Evolutionary conservation across 2,888 invertebrate genomes (phyloP), one percentile per base, ranked within the genome.

Genomic region (Diploptera punctata): DNA sequence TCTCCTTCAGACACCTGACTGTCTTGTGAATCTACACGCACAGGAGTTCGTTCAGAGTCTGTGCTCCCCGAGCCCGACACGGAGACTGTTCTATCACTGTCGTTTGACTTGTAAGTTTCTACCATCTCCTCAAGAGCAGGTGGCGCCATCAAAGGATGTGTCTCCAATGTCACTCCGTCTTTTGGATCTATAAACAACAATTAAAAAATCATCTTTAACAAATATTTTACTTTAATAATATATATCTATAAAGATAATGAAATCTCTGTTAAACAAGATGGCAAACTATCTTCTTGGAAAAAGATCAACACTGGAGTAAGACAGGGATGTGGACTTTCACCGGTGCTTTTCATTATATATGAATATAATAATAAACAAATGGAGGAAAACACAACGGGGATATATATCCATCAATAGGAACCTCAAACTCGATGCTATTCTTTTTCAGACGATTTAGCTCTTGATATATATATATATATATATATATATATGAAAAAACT

Each of bases 21-120:
- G 79, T 95, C 94, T 80, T 93, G 92, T n/a, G 92, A 92, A 81
- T 94, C 93, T 3, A 93, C 88, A 67, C 94, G 86, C 16, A 93
- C 90, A 38, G 93, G 90, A 10, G 93, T 93, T 76, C 92, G 86
- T 84, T 94, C 94, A 0, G 93, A 95, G 84, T 95, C 95, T 26
- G 93, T 93, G 76, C 87, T 87, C 43, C 87, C 88, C 26, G 87
- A 86, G n/a, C 91, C 91, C 60, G 91, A 91, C 2, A 54, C 68
- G 9, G 93, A 92, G 29, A 90, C 88, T 57, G 90, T 89, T 76
- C 88, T 90, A n/a, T 74, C 75, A 71, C 74, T 75, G 78, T 84
- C 84, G 77, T 84, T 84, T 67, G 84, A 84, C 65, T 84, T 83
- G 75, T 83, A 83, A n/a, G 84, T 84, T 73, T 82, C 84, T 54